Conservation (phyloP, 2,113 vertebrate genomes). For the Albula goreensis region DNA sequence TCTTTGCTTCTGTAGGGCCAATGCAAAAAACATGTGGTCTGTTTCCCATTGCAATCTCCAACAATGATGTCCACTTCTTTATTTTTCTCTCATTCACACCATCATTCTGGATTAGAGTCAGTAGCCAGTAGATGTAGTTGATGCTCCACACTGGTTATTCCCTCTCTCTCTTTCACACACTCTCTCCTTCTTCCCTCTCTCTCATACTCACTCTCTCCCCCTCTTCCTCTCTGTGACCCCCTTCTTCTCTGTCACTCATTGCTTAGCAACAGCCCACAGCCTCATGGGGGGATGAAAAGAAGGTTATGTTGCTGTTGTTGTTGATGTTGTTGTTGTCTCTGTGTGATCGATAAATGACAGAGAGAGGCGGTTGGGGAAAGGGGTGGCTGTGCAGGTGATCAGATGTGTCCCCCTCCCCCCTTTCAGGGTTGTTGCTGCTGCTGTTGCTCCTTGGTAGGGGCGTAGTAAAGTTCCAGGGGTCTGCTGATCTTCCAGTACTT, state of each 20-base stretch:
- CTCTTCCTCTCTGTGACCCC: not conserved
- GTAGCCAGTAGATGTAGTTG: too few species aligned
- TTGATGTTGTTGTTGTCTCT: not conserved
- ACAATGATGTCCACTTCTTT: not conserved
- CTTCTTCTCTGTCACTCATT: too few species aligned
- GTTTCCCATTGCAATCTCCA: not conserved
- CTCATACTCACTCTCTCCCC: not conserved
- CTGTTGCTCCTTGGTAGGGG: conserved; percentile 81
- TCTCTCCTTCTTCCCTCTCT: not conserved
- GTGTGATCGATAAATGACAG: too few species aligned
- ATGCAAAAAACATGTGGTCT: not conserved
- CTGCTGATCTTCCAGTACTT: conserved; percentile 87
- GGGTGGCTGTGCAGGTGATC: too few species aligned
- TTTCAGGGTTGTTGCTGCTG: conserved; percentile 21
- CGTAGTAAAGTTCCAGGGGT: conserved; percentile 84
- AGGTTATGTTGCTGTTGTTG: too few species aligned
- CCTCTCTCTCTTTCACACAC: not conserved
- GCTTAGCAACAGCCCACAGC: too few species aligned
- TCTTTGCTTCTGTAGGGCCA: not conserved
- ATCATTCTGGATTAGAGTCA: not conserved
- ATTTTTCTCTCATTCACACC: not conserved
- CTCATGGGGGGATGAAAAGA: too few species aligned
- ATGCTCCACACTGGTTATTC: too few species aligned
- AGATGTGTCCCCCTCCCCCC: not conserved
- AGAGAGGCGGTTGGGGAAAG: too few species aligned